Percentiles rank a stretch among this genome's conserved stretches.
phyloP scores from a whole-genome alignment of 2,797 vertebrate species.

The Petrocephalus sullivani region DNA sequence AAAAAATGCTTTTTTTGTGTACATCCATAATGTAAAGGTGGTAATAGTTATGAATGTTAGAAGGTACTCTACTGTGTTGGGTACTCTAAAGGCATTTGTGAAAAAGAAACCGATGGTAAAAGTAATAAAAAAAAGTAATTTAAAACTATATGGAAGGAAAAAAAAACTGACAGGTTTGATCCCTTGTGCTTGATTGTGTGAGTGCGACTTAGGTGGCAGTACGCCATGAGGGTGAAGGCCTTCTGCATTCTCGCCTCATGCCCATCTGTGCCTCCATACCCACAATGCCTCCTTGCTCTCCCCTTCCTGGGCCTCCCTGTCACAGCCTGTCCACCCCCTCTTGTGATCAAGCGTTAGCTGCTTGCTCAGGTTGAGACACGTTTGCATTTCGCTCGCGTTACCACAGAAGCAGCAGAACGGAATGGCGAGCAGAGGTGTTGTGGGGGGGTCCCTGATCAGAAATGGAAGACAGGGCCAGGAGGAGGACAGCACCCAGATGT shows the following conservation, averaged over 20 bases:
- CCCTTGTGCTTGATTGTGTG: not conserved
- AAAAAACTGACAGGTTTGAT: not conserved
- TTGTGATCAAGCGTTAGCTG: not conserved
- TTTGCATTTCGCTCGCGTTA: conserved; percentile 8
- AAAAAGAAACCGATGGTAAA: not conserved
- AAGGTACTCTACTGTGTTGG: not conserved
- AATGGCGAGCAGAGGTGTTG: not conserved
- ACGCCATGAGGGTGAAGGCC: not conserved
- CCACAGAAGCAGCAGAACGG: not conserved
- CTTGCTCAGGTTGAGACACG: conserved; percentile 8
- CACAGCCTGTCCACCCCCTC: not conserved
- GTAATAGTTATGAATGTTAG: not conserved
- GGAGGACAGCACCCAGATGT: not conserved
- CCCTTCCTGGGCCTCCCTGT: not conserved
- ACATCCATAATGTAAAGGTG: not conserved
- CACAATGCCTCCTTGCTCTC: not conserved
- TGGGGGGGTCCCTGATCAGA: not conserved
- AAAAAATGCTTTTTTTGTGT: not conserved
- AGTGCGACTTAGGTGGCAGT: not conserved
- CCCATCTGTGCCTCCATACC: not conserved
- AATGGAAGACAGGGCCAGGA: not conserved
- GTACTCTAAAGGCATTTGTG: not conserved
- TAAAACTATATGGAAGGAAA: not conserved
- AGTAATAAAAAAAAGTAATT: not conserved
- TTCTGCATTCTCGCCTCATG: not conserved